Evolutionary conservation across 1,140 invertebrate genomes (phyloP), one percentile per base, ranked within the genome.

Genomic region (Ostrea denselamellosa): DNA sequence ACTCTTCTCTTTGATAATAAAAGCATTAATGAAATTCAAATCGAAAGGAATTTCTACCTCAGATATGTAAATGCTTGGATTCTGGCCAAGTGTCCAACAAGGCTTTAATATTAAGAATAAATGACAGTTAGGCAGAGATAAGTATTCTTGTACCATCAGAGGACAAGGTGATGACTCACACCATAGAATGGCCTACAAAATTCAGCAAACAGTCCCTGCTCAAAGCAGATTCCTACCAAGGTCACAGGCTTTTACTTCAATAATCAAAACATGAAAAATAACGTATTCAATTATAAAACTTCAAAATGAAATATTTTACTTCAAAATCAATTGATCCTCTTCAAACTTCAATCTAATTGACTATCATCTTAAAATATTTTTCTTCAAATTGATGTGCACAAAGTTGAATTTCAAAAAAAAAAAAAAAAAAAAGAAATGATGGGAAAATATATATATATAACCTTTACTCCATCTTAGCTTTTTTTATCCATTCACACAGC

Each of bases 1-100:
- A 77, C 34, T 44, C 34, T 25, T 77, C 28, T 12, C 68, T 71
- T 71, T 77, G 68, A 77, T 83, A 83, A 53, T 53, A n/a, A 10
- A 83, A 83, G 82, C 82, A 83, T 83, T 52, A 83, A 83, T 83
- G 53, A 83, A 83, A 83, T 83, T 52, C 82, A 54, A 83, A 83
- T 83, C 82, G 53, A 83, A 83, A 83, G 82, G 53, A 83, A 83
- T 52, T 83, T 83, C 53, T 22, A 83, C 34, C 82, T 52, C 82
- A 53, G 52, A 83, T 83, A 83, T 53, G 82, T 83, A 56, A 85
- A 82, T 51, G 28, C 19, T 51, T 77, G 68, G 68, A 77, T 77
- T 77, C 68, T 77, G 68, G 68, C 68, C 68, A 77, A 77, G 68
- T 77, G 68, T 77, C 68, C 68, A 28, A 77, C 68, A 77, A 77